Percentiles rank a stretch among this genome's conserved stretches.
Evolutionary conservation across 2,888 invertebrate genomes (phyloP).

Genomic region (Platycnemis pennipes): DNA sequence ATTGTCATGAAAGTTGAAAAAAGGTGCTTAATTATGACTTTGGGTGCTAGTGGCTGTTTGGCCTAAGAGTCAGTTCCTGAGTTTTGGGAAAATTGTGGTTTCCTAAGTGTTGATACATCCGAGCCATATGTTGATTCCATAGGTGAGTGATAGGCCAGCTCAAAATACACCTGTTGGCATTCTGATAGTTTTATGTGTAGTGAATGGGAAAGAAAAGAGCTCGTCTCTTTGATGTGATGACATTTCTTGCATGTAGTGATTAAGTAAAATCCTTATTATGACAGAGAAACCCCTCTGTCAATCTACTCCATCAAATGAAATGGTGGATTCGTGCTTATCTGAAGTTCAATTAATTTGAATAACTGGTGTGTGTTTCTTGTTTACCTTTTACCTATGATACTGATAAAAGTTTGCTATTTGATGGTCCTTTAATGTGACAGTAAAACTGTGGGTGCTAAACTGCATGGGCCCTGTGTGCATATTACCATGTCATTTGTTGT

Average conservation of each 20-base stretch:
- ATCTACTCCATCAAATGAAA: neutral
- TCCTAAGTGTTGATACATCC: neutral
- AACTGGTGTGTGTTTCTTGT: no score
- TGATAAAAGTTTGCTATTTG: no score
- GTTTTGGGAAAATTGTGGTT: neutral
- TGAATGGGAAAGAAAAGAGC: neutral
- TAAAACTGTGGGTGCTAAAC: no score
- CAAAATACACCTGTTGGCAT: neutral
- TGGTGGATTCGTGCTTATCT: neutral
- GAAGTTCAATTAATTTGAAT: neutral
- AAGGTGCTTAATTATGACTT: constrained; percentile 4
- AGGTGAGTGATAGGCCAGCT: neutral
- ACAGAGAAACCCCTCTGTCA: neutral
- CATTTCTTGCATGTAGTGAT: neutral
- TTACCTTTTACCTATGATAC: no score
- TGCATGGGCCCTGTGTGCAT: no score
- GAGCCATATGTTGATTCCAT: neutral
- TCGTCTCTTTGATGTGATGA: neutral
- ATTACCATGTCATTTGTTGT: no score
- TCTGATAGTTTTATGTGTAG: neutral
- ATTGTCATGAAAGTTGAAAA: neutral
- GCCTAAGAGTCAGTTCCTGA: neutral
- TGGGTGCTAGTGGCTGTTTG: neutral
- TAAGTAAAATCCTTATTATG: neutral
- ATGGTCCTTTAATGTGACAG: no score